Conservation (phyloP, 2,888 invertebrate genomes). For the Dasysyrphus tricinctus region DNA sequence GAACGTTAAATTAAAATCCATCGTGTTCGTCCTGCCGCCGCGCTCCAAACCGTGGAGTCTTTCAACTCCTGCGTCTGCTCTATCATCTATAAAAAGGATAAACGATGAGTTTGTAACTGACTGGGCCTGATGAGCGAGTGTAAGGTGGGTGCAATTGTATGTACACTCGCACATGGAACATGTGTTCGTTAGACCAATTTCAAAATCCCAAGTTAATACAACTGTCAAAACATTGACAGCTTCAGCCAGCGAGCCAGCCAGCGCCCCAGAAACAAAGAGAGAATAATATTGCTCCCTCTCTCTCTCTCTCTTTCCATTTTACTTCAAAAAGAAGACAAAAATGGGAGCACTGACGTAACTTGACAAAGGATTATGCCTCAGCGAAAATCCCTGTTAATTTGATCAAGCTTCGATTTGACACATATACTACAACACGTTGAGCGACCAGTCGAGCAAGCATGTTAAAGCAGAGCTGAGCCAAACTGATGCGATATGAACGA, state of each 20-base stretch:
- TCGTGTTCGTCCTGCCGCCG: constrained; percentile 35
- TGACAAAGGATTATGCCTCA: constrained; percentile 74
- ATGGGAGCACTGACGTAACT: constrained; percentile 27
- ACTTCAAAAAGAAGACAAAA: background rate
- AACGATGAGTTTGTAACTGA: constrained; percentile 60
- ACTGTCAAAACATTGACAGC: constrained; percentile 74
- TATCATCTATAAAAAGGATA: constrained; percentile 31
- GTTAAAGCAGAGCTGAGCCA: background rate
- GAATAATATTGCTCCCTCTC: background rate
- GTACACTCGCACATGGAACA: constrained; percentile 28
- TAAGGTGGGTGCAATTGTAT: constrained; percentile 10
- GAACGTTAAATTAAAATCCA: constrained; percentile 75
- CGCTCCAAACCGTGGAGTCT: background rate
- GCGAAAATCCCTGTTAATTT: constrained; percentile 73
- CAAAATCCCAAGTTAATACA: constrained; percentile 73
- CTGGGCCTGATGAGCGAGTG: background rate
- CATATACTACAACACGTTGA: constrained; percentile 47
- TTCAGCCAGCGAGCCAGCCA: constrained; percentile 26
- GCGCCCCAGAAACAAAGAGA: background rate
- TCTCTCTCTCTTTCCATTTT: background rate
- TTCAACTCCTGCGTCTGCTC: constrained; percentile 9
- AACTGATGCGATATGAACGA: constrained; percentile 28
- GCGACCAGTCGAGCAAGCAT: background rate
- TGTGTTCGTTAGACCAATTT: constrained; percentile 71
- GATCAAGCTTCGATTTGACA: constrained; percentile 74